Conservation (phyloP, 2,797 vertebrate genomes). For the Tarsius wallacei region DNA sequence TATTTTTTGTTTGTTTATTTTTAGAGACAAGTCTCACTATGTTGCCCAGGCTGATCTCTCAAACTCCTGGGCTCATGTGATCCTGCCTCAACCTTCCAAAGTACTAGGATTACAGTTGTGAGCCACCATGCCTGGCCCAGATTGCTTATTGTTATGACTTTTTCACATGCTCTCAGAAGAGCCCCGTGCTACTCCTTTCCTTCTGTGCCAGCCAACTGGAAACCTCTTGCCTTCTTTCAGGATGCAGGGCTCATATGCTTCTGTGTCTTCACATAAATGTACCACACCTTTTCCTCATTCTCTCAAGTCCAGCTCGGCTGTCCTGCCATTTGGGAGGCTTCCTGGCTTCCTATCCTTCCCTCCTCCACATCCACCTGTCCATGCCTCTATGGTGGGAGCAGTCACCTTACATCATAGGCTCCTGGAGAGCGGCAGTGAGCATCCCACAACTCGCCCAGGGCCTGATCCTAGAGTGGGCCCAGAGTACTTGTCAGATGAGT, state of each 20-base stretch:
- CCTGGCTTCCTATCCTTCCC: neutral
- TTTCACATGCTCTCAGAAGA: slow-evolving; percentile 17
- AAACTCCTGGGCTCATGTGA: neutral
- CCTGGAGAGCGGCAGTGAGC: neutral
- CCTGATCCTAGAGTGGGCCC: neutral
- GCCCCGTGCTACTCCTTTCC: neutral
- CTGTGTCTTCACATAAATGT: neutral
- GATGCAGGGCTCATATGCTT: neutral
- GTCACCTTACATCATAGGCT: neutral
- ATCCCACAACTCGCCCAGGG: neutral
- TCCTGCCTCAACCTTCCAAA: neutral
- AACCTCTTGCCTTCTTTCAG: neutral
- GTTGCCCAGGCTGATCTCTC: neutral
- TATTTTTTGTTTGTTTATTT: neutral
- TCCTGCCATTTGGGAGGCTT: neutral
- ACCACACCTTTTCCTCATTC: neutral
- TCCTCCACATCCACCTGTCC: neutral
- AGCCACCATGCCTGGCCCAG: neutral
- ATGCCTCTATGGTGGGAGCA: neutral
- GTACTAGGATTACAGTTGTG: neutral
- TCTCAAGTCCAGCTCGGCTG: neutral
- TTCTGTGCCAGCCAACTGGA: neutral
- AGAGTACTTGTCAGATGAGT: neutral
- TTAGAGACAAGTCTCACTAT: neutral
- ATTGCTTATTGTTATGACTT: neutral